Evolutionary conservation across 2,888 invertebrate genomes (phyloP).

Genomic region (Osmoderma eremita): DNA sequence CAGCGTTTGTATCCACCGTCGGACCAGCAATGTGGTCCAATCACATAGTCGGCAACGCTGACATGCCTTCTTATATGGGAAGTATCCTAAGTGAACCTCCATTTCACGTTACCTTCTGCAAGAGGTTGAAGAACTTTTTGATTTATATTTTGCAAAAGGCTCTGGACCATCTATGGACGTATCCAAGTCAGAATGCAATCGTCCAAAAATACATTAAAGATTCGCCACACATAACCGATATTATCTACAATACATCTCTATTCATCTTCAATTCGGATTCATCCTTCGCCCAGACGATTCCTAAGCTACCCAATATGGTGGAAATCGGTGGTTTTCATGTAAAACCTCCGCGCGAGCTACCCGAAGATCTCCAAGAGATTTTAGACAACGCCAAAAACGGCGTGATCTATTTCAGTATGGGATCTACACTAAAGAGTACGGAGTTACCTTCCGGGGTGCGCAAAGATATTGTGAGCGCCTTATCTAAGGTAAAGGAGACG

Average conservation of each 20-base stretch:
- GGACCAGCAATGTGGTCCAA: slow-evolving; percentile 64
- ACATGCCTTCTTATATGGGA: slow-evolving; percentile 65
- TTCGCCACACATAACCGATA: slow-evolving; percentile 50
- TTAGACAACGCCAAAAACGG: slow-evolving; percentile 34
- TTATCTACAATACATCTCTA: slow-evolving; percentile 53
- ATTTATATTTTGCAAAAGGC: slow-evolving; percentile 54
- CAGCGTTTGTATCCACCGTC: slow-evolving; percentile 61
- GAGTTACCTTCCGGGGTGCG: slow-evolving; percentile 14
- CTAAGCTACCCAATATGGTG: slow-evolving; percentile 67
- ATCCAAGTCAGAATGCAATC: slow-evolving; percentile 50
- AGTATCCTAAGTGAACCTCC: slow-evolving; percentile 61
- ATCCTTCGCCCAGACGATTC: slow-evolving; percentile 64
- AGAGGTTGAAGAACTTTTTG: slow-evolving; percentile 66
- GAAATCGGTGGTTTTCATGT: slow-evolving; percentile 69
- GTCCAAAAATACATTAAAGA: slow-evolving; percentile 54
- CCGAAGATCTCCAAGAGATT: slow-evolving; percentile 26
- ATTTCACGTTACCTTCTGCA: slow-evolving; percentile 65
- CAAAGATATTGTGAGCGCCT: slow-evolving; percentile 57
- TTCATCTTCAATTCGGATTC: slow-evolving; percentile 62
- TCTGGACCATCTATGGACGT: slow-evolving; percentile 51
- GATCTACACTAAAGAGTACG: slow-evolving; percentile 19
- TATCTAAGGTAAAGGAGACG: slow-evolving; percentile 68
- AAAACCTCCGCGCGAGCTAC: slow-evolving; percentile 45
- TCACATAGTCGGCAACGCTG: slow-evolving; percentile 62
- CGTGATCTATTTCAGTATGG: slow-evolving; percentile 34